These are phyloP conservation scores for Geotrypetes seraphini DNA, from an alignment of 2,797 vertebrate species.

Conservation along the genomic window DNA sequence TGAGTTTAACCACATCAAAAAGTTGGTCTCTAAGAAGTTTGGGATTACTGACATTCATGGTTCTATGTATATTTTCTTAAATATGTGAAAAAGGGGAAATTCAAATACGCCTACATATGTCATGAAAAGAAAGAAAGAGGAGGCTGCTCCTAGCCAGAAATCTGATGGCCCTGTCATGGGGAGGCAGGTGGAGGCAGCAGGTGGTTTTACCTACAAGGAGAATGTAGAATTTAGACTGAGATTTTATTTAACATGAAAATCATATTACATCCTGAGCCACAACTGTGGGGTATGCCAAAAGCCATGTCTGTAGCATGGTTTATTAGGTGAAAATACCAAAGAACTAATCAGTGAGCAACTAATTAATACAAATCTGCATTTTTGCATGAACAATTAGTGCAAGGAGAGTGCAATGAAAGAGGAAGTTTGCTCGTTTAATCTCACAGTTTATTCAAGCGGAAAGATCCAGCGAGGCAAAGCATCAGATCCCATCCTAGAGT, in stretches of 20 bases:
- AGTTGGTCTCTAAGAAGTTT: too few relatives aligned
- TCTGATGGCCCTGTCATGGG: too few relatives aligned
- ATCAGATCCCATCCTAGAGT: slow-evolving; percentile 53
- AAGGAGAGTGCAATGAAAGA: slow-evolving; percentile 62
- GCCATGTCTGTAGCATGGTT: slow-evolving; percentile 69
- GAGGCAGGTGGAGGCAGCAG: slow-evolving; percentile 61
- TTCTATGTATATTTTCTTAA: too few relatives aligned
- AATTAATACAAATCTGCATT: slow-evolving; percentile 88
- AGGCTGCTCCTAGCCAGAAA: too few relatives aligned
- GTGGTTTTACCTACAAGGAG: slow-evolving; percentile 62
- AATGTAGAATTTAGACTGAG: slow-evolving; percentile 60
- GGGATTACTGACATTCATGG: too few relatives aligned
- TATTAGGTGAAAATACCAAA: slow-evolving; percentile 74
- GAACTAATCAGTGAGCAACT: slow-evolving; percentile 79
- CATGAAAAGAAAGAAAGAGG: too few relatives aligned
- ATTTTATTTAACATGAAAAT: slow-evolving; percentile 67
- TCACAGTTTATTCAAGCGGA: slow-evolving; percentile 62
- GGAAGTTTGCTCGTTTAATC: slow-evolving; percentile 74
- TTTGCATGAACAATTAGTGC: slow-evolving; percentile 83
- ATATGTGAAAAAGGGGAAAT: too few relatives aligned
- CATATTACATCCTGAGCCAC: slow-evolving; percentile 55
- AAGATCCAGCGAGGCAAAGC: slow-evolving; percentile 63
- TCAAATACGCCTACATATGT: too few relatives aligned
- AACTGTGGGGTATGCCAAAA: slow-evolving; percentile 69
- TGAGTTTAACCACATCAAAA: too few relatives aligned